Evolutionary conservation across 1,140 invertebrate species (phyloP), one percentile per base, ranked within the genome.

Genomic region (Zophobas atratus): DNA sequence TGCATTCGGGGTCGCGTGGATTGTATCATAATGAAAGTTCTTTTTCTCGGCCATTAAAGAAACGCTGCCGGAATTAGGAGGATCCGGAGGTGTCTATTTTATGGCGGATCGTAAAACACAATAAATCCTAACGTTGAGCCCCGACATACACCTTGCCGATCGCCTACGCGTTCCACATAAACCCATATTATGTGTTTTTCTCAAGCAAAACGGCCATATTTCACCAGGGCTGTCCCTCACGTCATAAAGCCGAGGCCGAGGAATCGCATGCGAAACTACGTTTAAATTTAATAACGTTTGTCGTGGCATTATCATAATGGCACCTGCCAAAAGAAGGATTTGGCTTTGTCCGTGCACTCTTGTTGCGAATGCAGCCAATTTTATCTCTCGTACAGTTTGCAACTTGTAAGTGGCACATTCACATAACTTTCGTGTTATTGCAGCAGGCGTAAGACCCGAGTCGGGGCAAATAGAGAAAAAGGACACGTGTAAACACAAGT

Each of bases 101-200:
- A 63, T 63, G 38, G 57, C 1, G 38, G 35, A 2, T 41, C 57
- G 57, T 63, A 63, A 63, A 63, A 63, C 57, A 39, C 2, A 63
- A 63, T 63, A 63, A 63, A 63, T 63, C 57, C 38, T 34, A 63
- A 63, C 57, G 38, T 38, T 67, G 60, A 67, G 60, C 39, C 39
- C 20, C 60, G 20, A 41, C 60, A 67, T 67, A 67, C 60, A 67
- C 41, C 36, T 32, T 43, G 38, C 39, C 60, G 60, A 67, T 67
- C 60, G 39, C 60, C 60, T 67, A 41, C 60, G 60, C 60, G 39
- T 48, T 67, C 43, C 60, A 67, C 60, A 67, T 67, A 67, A 67
- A 67, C 39, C 60, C 60, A 67, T 67, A 41, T 67, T 43, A 67
- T 67, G 60, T 67, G 60, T 67, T 67, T 67, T 67, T 67, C 60